Conservation (phyloP, 2,797 vertebrate species). For the Morus bassanus region DNA sequence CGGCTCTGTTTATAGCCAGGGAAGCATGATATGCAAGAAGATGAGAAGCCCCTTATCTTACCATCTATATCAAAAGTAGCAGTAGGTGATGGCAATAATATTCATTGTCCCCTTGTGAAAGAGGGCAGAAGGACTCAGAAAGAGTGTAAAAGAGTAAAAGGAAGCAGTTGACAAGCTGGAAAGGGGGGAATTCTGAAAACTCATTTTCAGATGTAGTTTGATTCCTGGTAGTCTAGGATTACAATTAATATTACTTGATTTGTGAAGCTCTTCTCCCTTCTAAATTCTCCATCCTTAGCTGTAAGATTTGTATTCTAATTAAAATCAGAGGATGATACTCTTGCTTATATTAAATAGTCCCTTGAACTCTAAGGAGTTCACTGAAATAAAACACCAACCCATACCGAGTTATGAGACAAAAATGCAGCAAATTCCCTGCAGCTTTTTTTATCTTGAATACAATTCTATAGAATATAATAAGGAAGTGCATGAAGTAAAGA, state of each 20-base stretch:
- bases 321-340: not conserved
- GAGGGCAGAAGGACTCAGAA: not conserved
- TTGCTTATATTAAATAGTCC: not conserved
- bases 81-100: not conserved
- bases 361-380: not conserved
- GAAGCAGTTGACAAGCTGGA: not conserved
- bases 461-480: conserved; percentile 11
- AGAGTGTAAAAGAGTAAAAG: not conserved
- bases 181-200: not conserved
- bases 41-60: not conserved
- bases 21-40: not conserved
- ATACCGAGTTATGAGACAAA: not conserved
- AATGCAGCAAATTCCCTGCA: not conserved
- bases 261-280: not conserved
- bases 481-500: not conserved
- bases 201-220: not conserved
- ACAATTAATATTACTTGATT: not conserved
- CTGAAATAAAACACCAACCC: not conserved
- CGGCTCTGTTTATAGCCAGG: not conserved
- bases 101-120: not conserved
- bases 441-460: conserved; percentile 2
- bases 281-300: not conserved
- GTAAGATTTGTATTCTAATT: not conserved
- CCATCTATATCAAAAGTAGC: not conserved
- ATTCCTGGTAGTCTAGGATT: not conserved